phyloP scores from a whole-genome alignment of 1,140 invertebrate genomes.

The Drosophila busckii region DNA sequence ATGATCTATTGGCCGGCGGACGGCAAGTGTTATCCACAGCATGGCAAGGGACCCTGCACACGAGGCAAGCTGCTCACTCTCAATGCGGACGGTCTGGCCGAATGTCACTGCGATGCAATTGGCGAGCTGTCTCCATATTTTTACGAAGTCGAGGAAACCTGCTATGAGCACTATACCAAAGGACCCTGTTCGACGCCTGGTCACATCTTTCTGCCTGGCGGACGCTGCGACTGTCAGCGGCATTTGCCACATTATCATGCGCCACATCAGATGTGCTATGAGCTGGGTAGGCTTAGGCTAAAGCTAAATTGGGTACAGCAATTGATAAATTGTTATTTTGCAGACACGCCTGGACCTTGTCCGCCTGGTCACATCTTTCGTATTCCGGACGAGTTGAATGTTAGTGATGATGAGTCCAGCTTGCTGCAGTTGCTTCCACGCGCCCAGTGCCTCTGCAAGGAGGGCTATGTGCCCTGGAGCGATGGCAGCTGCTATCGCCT shows the following conservation, averaged over 20 bases:
- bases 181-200: conserved; percentile 87
- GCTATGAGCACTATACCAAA: conserved; percentile 87
- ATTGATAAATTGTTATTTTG: conserved; percentile 18
- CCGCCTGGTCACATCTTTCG: conserved; percentile 84
- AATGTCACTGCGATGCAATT: conserved; percentile 80
- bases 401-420: conserved; percentile 10
- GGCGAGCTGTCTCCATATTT: conserved; percentile 80
- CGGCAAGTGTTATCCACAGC: conserved; percentile 84
- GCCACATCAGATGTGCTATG: conserved; percentile 84
- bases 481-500: conserved; percentile 87
- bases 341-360: conserved; percentile 85
- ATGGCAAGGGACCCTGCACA: conserved; percentile 86
- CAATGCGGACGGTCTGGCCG: conserved; percentile 82
- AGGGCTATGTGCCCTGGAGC: conserved; percentile 83
- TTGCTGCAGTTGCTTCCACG: conserved; percentile 76
- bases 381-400: conserved; percentile 62
- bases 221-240: conserved; percentile 85
- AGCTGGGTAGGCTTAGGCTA: conserved; percentile 82
- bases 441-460: conserved; percentile 84
- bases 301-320: background rate
- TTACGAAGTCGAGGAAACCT: conserved; percentile 82
- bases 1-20: conserved; percentile 87
- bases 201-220: conserved; percentile 86
- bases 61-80: conserved; percentile 84
- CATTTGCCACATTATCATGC: conserved; percentile 86